Conservation (phyloP, 2,113 vertebrate species). For the Cranoglanis bouderius region DNA sequence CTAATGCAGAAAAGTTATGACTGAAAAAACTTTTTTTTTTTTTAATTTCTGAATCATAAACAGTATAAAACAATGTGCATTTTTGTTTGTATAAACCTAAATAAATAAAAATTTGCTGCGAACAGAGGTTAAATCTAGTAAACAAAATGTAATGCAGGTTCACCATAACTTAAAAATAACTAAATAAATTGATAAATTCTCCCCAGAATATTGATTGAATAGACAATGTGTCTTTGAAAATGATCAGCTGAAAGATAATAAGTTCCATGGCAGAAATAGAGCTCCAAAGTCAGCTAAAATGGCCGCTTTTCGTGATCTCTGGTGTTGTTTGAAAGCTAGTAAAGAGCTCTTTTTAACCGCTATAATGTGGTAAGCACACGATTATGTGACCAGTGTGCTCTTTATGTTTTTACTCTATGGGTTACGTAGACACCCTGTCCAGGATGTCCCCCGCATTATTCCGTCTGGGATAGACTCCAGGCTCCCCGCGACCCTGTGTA, state of each 20-base stretch:
- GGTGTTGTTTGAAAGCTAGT: no score
- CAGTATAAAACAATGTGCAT: not conserved
- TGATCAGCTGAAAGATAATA: not conserved
- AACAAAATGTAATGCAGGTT: not conserved
- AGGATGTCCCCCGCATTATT: no score
- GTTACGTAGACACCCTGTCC: no score
- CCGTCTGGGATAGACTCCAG: no score
- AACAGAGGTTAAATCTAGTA: not conserved
- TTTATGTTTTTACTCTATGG: no score
- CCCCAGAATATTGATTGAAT: not conserved
- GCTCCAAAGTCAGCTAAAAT: not conserved
- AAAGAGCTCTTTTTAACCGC: no score
- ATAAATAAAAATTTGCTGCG: not conserved
- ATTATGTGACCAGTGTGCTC: no score
- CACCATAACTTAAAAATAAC: not conserved
- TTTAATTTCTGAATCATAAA: not conserved
- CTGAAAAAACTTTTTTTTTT: not conserved
- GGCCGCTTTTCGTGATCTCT: no score
- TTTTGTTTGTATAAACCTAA: not conserved
- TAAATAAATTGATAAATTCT: not conserved
- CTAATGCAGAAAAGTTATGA: not conserved
- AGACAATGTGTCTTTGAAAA: not conserved
- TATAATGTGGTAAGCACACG: no score
- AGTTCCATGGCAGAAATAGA: not conserved
- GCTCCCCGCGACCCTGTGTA: no score